A percentile compares a stretch with the other conserved stretches of the same genome.
phyloP scores from a whole-genome alignment of 2,797 vertebrate species.

The Schizopygopsis malacanthus region DNA sequence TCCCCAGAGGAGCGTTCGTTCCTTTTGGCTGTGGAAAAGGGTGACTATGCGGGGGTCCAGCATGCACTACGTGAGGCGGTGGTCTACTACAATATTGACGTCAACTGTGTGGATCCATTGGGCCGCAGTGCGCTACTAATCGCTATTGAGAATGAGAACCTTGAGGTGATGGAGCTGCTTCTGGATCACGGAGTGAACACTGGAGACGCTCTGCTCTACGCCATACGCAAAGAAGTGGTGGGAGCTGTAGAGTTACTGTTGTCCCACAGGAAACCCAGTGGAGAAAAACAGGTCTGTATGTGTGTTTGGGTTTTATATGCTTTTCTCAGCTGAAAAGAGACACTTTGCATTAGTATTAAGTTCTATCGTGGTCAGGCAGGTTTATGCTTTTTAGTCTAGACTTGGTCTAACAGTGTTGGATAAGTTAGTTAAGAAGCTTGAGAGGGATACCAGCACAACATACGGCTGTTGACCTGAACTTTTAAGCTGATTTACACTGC shows the following conservation, averaged over 20 bases:
- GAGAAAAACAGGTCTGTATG: slow-evolving; percentile 89
- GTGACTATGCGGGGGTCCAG: slow-evolving; percentile 93
- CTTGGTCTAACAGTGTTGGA: background rate
- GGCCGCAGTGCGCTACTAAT: slow-evolving; percentile 93
- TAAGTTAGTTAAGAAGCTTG: background rate
- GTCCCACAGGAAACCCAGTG: slow-evolving; percentile 88
- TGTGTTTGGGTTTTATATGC: background rate
- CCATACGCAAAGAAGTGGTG: slow-evolving; percentile 95
- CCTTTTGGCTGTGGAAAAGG: slow-evolving; percentile 94
- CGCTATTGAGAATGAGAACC: slow-evolving; percentile 96
- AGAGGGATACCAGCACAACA: background rate
- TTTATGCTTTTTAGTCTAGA: background rate
- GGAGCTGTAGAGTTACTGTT: slow-evolving; percentile 95
- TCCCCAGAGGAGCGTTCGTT: slow-evolving; percentile 92
- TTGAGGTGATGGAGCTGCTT: slow-evolving; percentile 96
- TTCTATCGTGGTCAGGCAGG: background rate
- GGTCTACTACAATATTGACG: slow-evolving; percentile 97
- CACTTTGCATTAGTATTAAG: background rate
- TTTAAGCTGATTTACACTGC: background rate
- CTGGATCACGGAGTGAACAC: slow-evolving; percentile 90
- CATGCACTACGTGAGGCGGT: slow-evolving; percentile 93
- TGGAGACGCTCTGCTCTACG: slow-evolving; percentile 93
- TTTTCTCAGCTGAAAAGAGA: background rate
- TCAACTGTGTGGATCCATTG: slow-evolving; percentile 95
- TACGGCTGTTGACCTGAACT: too few relatives aligned